phyloP scores from a whole-genome alignment of 2,888 invertebrate species.

The Tiphia femorata region DNA sequence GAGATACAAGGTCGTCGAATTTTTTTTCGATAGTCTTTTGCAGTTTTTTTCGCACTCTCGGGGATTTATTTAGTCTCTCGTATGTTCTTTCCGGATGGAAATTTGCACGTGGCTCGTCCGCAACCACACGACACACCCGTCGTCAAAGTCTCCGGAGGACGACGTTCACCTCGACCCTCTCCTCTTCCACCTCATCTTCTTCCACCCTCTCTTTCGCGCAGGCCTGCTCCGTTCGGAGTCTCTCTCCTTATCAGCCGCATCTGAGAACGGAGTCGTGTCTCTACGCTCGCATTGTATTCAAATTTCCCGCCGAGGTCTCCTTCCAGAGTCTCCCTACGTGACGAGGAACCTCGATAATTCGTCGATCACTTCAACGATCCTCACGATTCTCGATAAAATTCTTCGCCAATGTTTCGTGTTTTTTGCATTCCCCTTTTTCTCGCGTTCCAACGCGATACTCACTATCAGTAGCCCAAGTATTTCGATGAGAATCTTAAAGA shows the following conservation, averaged over 20 bases:
- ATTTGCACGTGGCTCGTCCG: too few species aligned
- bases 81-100: too few species aligned
- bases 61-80: too few species aligned
- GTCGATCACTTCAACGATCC: neutral
- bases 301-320: slow-evolving; percentile 25
- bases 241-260: neutral
- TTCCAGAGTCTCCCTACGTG: slow-evolving; percentile 12
- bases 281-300: slow-evolving; percentile 48
- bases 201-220: slow-evolving; percentile 10
- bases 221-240: neutral
- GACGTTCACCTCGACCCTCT: slow-evolving; percentile 43
- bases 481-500: too few species aligned
- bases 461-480: too few species aligned
- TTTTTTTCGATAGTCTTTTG: too few species aligned
- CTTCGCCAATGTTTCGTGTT: neutral
- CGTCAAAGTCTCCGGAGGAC: slow-evolving; percentile 12
- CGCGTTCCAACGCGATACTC: too few species aligned
- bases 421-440: neutral
- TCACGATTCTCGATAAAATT: too few species aligned
- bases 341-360: slow-evolving; percentile 19
- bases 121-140: neutral
- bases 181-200: slow-evolving; percentile 9
- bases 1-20: too few species aligned
- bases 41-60: too few species aligned
- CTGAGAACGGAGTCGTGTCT: slow-evolving; percentile 23